Evolutionary conservation across 1,140 invertebrate genomes (phyloP).

Genomic region (Procambarus virginalis): DNA sequence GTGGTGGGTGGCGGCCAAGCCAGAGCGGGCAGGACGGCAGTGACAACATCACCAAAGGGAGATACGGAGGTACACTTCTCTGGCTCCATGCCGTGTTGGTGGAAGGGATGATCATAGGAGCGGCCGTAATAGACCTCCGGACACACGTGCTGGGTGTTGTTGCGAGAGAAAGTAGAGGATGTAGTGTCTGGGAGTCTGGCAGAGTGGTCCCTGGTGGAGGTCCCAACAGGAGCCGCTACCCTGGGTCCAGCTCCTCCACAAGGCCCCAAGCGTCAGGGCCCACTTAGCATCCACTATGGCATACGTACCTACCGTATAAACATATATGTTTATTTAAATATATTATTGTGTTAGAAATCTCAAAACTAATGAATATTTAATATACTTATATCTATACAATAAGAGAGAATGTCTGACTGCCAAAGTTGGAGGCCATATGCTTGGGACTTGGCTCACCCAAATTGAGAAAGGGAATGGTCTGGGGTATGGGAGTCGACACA

Average conservation of each 20-base stretch:
- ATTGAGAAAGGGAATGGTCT: no score
- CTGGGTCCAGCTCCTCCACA: neutral
- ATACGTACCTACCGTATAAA: neutral
- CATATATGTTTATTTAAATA: neutral
- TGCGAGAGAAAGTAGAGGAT: neutral
- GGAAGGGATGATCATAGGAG: neutral
- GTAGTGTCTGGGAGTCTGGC: neutral
- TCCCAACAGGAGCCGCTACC: neutral
- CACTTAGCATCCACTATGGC: neutral
- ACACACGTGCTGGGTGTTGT: slow-evolving; percentile 14
- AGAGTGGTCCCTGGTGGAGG: neutral
- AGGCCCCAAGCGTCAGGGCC: neutral
- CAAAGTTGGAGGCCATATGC: no score
- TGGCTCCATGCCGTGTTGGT: slow-evolving; percentile 33
- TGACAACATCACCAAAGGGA: neutral
- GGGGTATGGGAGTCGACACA: neutral
- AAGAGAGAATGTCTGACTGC: no score
- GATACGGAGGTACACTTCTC: slow-evolving; percentile 3
- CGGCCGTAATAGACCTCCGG: slow-evolving; percentile 23
- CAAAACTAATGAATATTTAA: neutral
- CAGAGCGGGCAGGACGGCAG: slow-evolving; percentile 16
- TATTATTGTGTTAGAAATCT: neutral
- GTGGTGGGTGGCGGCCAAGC: neutral
- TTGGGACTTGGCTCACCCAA: no score
- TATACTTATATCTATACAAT: no score